Evolutionary conservation across 2,888 invertebrate species (phyloP).

Genomic region (Drosophila incognita): DNA sequence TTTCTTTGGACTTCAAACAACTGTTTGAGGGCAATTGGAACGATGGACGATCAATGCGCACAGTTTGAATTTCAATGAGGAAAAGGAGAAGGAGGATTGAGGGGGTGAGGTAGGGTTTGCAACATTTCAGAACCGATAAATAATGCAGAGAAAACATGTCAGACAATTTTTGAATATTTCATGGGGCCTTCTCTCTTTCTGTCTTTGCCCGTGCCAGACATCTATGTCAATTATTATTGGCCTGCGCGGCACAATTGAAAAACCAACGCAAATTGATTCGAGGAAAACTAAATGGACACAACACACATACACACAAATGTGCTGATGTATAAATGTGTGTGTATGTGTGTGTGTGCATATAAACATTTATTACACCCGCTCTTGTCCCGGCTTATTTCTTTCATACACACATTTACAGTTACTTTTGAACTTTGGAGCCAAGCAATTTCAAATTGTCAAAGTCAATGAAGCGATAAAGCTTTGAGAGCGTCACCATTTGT

Average conservation of each 20-base stretch:
- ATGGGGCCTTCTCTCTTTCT: constrained; percentile 55
- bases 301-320: constrained; percentile 16
- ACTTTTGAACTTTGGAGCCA: constrained; percentile 67
- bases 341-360: neutral
- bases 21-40: constrained; percentile 37
- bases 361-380: constrained; percentile 39
- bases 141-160: constrained; percentile 61
- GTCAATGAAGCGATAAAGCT: constrained; percentile 62
- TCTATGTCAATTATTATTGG: constrained; percentile 77
- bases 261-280: constrained; percentile 75
- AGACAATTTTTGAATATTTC: constrained; percentile 63
- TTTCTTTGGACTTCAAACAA: constrained; percentile 35
- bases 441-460: constrained; percentile 61
- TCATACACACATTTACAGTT: constrained; percentile 25
- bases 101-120: neutral
- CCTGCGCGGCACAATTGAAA: constrained; percentile 68
- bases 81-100: neutral
- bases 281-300: constrained; percentile 66
- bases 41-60: constrained; percentile 9
- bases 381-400: constrained; percentile 3
- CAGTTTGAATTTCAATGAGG: constrained; percentile 25
- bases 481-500: constrained; percentile 11
- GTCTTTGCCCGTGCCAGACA: constrained; percentile 45
- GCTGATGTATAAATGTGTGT: neutral
- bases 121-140: constrained; percentile 55